Evolutionary conservation across 2,888 invertebrate genomes (phyloP), one percentile per base, ranked within the genome.

Genomic region (Ichneumon xanthorius): DNA sequence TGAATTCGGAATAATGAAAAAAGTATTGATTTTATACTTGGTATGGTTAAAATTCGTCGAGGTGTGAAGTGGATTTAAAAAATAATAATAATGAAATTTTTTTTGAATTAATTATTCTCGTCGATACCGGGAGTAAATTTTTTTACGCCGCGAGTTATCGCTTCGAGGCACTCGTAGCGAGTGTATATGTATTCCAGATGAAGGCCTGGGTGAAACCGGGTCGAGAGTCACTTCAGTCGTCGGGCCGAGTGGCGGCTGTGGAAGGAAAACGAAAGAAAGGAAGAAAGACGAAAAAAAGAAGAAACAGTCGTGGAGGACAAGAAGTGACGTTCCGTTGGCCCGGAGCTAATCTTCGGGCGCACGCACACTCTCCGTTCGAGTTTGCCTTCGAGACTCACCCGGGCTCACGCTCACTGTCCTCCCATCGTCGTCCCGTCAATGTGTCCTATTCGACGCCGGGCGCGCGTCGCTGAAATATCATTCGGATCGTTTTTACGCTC

Each of bases 181-280:
- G 22, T 53, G 76, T 73, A 53, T 67, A n/a, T n/a, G 76, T 73
- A 53, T 67, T 77, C 76, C 48, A 63, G 58, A 78, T 37, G 77
- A 82, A 82, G 79, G 26, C 84, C 75, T 55, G 75, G 58, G 81
- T 50, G 73, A 76, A 84, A 84, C 73, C 81, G 82, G 86, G 84
- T 82, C 84, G 86, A 84, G 84, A 78, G 84, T 68, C 80, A 84
- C 81, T 84, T 70, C 72, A 80, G 76, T 61, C 77, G 65, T 73
- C 67, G 81, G 61, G 78, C 73, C 71, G 67, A 68, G 22, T 45
- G 61, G 63, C 76, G 79, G 55, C 77, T 72, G 71, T 72, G 76
- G 63, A 70, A 80, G 80, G 65, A 70, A 82, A 45, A 45, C 45
- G 45, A 45, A 45, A 45, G 45, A 45, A 45, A 4, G 45, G 14